Conservation (phyloP, 2,797 vertebrate species). For the Distichodus sexfasciatus region DNA sequence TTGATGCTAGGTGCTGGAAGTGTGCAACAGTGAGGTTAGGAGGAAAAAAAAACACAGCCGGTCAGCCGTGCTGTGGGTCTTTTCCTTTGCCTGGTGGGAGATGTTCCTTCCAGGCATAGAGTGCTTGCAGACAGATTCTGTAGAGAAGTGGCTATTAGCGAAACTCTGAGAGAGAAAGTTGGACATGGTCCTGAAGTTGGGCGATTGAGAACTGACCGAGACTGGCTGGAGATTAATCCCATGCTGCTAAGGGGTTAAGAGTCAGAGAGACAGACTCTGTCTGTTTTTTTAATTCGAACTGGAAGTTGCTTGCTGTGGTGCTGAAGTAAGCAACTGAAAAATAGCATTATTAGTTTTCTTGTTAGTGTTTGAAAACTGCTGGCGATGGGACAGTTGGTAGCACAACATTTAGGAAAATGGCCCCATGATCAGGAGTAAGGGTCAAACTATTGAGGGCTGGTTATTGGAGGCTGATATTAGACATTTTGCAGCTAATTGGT, state of each 20-base stretch:
- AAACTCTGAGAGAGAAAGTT: slow-evolving; percentile 35
- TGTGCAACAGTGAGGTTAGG: not conserved
- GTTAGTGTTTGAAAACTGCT: too few relatives aligned
- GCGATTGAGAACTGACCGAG: slow-evolving; percentile 3
- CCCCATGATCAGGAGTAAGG: too few relatives aligned
- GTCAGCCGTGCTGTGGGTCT: slow-evolving; percentile 14
- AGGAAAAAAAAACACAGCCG: not conserved
- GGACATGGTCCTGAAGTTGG: slow-evolving; percentile 35
- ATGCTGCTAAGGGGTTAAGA: slow-evolving; percentile 8
- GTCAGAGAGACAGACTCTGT: not conserved
- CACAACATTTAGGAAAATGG: too few relatives aligned
- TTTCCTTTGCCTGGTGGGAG: slow-evolving; percentile 28
- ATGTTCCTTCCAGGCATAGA: slow-evolving; percentile 36
- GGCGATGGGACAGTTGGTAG: too few relatives aligned
- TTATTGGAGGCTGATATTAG: too few relatives aligned
- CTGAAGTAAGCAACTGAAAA: too few relatives aligned
- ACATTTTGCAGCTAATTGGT: too few relatives aligned
- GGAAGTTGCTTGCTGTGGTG: too few relatives aligned
- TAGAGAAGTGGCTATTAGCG: slow-evolving; percentile 44
- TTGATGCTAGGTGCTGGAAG: not conserved
- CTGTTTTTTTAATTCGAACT: too few relatives aligned
- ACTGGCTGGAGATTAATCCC: slow-evolving; percentile 16
- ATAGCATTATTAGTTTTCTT: too few relatives aligned
- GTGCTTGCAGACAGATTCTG: slow-evolving; percentile 25
- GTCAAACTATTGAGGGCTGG: too few relatives aligned